Conservation (phyloP, 2,113 vertebrate genomes). For the Brienomyrus longianalis region DNA sequence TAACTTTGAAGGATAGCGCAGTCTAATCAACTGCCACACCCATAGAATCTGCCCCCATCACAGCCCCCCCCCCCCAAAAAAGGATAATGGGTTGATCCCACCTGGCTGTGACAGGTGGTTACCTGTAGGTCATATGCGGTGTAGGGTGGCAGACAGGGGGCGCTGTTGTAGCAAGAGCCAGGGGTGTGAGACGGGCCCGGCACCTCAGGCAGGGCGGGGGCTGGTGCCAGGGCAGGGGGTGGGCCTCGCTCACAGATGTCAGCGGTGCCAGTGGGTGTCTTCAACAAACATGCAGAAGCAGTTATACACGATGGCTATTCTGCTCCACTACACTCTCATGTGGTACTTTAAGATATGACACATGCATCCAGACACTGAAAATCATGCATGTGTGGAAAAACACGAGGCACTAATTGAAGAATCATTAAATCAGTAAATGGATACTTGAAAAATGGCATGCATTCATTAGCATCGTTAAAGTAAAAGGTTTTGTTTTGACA, state of each 20-base stretch:
- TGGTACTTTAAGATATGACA: not conserved
- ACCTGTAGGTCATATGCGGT: constrained; percentile 93
- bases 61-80: not conserved
- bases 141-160: constrained; percentile 90
- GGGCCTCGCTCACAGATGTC: constrained; percentile 81
- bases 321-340: not conserved
- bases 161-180: constrained; percentile 78
- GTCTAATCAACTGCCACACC: not conserved
- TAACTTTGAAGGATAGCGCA: not conserved
- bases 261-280: constrained; percentile 75
- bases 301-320: not conserved
- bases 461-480: not conserved
- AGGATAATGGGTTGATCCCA: constrained; percentile 18
- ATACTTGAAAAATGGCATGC: not conserved
- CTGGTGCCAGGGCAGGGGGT: constrained; percentile 64
- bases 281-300: constrained; percentile 23
- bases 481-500: not conserved
- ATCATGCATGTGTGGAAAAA: not conserved
- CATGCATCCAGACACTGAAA: not conserved
- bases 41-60: not conserved
- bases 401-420: not conserved
- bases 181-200: constrained; percentile 69
- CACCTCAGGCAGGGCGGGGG: constrained; percentile 66
- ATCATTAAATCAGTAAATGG: not conserved
- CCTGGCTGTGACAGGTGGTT: no score